A percentile compares a stretch with the other conserved stretches of the same genome.
These are phyloP conservation scores for Enteromius fasciolatus DNA, from an alignment of 2,797 vertebrate genomes.

Conservation along the genomic window DNA sequence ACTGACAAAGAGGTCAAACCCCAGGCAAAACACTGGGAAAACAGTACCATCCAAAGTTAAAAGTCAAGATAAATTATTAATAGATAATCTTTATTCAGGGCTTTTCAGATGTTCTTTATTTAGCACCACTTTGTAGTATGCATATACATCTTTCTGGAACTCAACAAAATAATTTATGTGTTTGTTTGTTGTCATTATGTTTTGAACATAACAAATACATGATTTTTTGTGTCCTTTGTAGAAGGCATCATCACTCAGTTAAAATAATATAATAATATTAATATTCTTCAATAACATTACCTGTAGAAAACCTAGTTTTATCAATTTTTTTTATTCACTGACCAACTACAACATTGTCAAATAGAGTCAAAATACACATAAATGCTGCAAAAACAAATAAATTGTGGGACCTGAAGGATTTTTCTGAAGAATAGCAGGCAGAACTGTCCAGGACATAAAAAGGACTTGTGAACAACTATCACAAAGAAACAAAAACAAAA, in stretches of 20 bases:
- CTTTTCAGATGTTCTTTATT: conserved; percentile 24
- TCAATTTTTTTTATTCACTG: background rate
- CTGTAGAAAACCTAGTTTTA: background rate
- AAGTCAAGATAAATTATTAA: background rate
- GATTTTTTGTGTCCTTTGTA: background rate
- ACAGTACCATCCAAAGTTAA: background rate
- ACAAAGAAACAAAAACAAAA: too few species aligned
- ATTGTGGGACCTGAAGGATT: too few species aligned
- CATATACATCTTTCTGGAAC: conserved; percentile 1
- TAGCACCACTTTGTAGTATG: background rate
- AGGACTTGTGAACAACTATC: too few species aligned
- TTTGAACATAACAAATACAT: background rate
- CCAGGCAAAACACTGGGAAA: background rate
- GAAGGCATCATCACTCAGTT: background rate
- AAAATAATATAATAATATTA: background rate
- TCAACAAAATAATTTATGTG: background rate
- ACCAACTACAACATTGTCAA: background rate
- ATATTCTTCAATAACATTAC: background rate
- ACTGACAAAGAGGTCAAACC: conserved; percentile 30
- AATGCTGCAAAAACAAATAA: too few species aligned
- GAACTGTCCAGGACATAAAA: too few species aligned
- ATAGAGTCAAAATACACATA: too few species aligned
- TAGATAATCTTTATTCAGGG: conserved; percentile 27
- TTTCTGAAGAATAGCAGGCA: too few species aligned
- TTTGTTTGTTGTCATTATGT: background rate